Percentiles rank a stretch among this genome's conserved stretches.
Evolutionary conservation across 2,113 vertebrate species (phyloP).

Genomic region (Etheostoma cragini): DNA sequence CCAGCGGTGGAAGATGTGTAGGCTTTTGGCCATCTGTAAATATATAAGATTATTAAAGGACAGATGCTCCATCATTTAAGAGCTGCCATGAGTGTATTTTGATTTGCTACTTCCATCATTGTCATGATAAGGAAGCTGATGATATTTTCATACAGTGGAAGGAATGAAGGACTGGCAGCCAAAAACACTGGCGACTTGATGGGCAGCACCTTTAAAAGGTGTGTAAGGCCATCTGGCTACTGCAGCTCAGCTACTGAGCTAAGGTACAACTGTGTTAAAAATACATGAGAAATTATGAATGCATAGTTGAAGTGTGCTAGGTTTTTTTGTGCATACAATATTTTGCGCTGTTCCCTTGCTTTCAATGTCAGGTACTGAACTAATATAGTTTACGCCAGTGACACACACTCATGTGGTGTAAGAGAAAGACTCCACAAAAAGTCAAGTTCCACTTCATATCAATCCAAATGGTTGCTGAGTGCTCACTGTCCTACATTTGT

Average conservation of each 20-base stretch:
- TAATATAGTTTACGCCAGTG: not conserved
- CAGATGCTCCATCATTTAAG: not conserved
- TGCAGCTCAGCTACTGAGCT: not conserved
- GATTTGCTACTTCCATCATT: not conserved
- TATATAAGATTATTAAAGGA: not conserved
- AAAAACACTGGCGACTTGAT: not conserved
- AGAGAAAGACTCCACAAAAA: conserved; percentile 32
- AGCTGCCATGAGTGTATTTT: not conserved
- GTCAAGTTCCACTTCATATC: conserved; percentile 47
- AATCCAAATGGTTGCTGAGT: conserved; percentile 23
- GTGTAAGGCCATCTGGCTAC: not conserved
- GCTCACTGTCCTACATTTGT: conserved; percentile 16
- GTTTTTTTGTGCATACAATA: not conserved
- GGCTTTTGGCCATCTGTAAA: too few relatives aligned
- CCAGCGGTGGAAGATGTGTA: too few relatives aligned
- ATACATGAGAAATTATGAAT: not conserved
- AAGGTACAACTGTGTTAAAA: too few relatives aligned
- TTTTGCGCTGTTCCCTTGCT: not conserved
- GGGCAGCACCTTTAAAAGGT: not conserved
- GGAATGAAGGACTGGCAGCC: not conserved
- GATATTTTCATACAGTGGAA: not conserved
- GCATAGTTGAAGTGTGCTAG: not conserved
- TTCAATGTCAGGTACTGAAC: not conserved
- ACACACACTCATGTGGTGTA: not conserved
- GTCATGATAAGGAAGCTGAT: not conserved